Base-by-base conservation (phyloP, 2,797 vertebrate species). In the Pangasius mekongensis region DNA sequence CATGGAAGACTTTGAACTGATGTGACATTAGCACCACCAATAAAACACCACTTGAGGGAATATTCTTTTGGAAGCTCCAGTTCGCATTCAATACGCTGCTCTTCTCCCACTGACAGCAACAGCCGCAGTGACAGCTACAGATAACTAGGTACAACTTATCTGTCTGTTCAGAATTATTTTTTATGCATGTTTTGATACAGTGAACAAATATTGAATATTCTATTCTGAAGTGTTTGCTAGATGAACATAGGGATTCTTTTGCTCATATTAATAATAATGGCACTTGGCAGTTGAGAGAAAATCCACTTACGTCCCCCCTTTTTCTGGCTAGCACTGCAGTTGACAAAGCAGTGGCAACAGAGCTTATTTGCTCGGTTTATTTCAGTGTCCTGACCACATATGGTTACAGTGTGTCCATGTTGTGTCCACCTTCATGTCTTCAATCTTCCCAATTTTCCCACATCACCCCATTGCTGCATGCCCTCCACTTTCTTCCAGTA, bases 81-180 rank as follows among this genome's bases (percentile, higher is more conserved):
- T 54, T 78, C 16, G n/a, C 7, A 20, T 80, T 30, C 7, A 80
- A 30, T 33, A 80, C 78, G 30, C 80, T 89, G 73, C 77, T 24
- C 36, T 36, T 89, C 89, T 90, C 90, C 89, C 73, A 73, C 85
- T 89, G 85, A 92, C 92, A 77, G 47, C 74, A 54, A 54, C 76
- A 30, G 14, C n/a, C 33, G 0, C 52, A 80, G 22, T 80, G 16
- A 56, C 9, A 36, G 56, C 18, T 62, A 81, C n/a, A 82, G 2
- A 4, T 82, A 36, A 2, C 36, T 36, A 36, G 33, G 78, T 62
- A 56, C 54, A 52, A 36, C 4, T 52, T n/a, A 27, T 7, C 43
- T 43, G 9, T 7, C 43, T 24, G 3, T 10, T 47, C 24, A 78
- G n/a, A 20, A 78, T 54, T 30, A 30, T 52, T n/a, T 56, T 20